Evolutionary conservation across 2,888 invertebrate species (phyloP), one percentile per base, ranked within the genome.

Genomic region (Ormyrus thymus): DNA sequence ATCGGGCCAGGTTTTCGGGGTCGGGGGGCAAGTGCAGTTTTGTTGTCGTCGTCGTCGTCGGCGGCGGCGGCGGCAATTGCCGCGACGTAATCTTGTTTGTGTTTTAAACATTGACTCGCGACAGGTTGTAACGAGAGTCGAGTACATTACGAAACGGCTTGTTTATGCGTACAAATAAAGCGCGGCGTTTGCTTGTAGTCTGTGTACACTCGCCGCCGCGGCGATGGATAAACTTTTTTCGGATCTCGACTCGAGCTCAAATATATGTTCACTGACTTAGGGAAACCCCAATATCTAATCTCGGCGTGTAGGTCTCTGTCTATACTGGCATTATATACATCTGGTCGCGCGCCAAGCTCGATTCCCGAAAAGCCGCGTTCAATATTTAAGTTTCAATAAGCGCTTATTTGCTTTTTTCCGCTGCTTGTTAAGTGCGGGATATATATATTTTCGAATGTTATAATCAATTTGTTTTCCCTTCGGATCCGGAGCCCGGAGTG

Each of bases 1-100:
- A 76, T 77, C 61, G 13, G 10, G 45, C 7, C 7, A 1, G 50
- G 15, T 7, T 13, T 51, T 29, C 29, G n/a, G 51, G n/a, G 51
- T 11, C 50, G 51, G 29, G 15, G 1, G 7, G 11, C n/a, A 29
- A 29, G 29, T 29, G 29, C 29, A 29, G 29, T 29, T 29, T 46
- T 45, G 43, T 46, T 45, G 7, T 53, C 43, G 29, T n/a, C 29
- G 51, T 43, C 51, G 53, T 51, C 50, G 51, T 66, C 53, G 53
- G 55, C 55, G 9, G 55, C 65, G 76, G 71, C 75, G 69, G 72
- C 76, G 75, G 76, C 65, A 13, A 61, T 43, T 69, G 56, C n/a
- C n/a, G 56, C 56, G n/a, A 11, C 43, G 43, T 66, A 66, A 66
- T 66, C 53, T 66, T 66, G 53, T 66, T 66, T 66, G 66, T 29